Percentiles rank a stretch among this genome's conserved stretches.
Conservation (phyloP, 2,797 vertebrate species). For the Intellagama lesueurii region DNA sequence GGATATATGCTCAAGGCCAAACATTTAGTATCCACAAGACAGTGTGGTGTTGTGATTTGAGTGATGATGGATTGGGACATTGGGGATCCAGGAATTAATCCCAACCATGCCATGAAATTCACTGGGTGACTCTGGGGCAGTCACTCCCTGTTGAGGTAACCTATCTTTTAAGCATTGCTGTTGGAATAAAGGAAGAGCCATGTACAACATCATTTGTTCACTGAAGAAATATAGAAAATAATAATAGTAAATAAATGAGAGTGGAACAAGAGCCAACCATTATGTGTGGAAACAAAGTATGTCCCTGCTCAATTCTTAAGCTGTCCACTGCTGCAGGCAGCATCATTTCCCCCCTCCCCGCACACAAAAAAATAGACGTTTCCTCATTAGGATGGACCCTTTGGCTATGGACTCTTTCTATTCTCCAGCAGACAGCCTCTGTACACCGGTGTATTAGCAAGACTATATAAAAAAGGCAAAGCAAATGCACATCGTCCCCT, state of each 20-base stretch:
- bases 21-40: too few relatives aligned
- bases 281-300: not conserved
- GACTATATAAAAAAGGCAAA: not conserved
- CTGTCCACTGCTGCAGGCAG: not conserved
- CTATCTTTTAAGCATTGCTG: not conserved
- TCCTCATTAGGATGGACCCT: not conserved
- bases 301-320: not conserved
- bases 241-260: not conserved
- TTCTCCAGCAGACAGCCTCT: not conserved
- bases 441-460: not conserved
- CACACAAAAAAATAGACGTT: not conserved
- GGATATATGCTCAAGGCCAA: too few relatives aligned
- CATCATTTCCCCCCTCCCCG: too few relatives aligned
- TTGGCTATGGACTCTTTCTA: not conserved
- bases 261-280: not conserved
- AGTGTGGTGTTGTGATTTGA: too few relatives aligned
- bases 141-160: not conserved
- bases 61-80: too few relatives aligned
- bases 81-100: too few relatives aligned
- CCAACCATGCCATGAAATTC: not conserved
- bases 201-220: not conserved
- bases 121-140: not conserved
- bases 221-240: not conserved
- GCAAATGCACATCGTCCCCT: not conserved
- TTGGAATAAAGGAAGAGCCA: not conserved